Evolutionary conservation across 1,140 invertebrate species (phyloP).

Genomic region (Hyphantria cunea): DNA sequence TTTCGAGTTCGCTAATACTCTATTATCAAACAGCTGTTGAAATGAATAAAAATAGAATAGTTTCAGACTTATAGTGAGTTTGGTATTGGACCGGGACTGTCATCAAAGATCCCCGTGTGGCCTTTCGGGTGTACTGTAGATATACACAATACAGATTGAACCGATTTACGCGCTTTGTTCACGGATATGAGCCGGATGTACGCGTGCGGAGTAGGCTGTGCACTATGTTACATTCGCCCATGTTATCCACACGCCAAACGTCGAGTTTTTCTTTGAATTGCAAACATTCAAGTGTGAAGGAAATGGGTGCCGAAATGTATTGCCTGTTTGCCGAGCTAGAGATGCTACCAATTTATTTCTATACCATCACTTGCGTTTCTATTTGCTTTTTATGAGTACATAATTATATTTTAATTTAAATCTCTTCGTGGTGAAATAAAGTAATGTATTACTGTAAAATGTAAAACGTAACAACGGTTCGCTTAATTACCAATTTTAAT

Average conservation of each 20-base stretch:
- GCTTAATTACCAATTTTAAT: neutral
- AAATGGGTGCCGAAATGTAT: constrained; percentile 28
- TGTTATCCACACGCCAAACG: constrained; percentile 1
- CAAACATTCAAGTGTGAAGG: constrained; percentile 29
- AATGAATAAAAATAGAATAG: neutral
- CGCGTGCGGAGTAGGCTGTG: constrained; percentile 17
- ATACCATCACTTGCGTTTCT: neutral
- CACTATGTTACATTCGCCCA: constrained; percentile 13
- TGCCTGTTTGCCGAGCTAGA: constrained; percentile 13
- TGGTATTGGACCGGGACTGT: neutral
- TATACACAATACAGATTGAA: constrained; percentile 37
- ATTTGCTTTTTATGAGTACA: neutral
- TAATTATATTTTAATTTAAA: neutral
- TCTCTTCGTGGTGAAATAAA: neutral
- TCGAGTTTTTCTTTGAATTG: constrained; percentile 35
- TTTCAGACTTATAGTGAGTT: neutral
- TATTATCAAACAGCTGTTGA: no score
- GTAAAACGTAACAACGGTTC: no score
- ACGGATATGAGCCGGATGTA: constrained; percentile 24
- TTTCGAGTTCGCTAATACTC: no score
- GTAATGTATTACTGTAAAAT: no score
- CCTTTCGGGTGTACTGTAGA: neutral
- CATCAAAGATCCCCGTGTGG: neutral
- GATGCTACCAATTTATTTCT: constrained; percentile 5
- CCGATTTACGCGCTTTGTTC: constrained; percentile 36